phyloP scores from a whole-genome alignment of 2,113 vertebrate species.

The Cisticola juncidis region DNA sequence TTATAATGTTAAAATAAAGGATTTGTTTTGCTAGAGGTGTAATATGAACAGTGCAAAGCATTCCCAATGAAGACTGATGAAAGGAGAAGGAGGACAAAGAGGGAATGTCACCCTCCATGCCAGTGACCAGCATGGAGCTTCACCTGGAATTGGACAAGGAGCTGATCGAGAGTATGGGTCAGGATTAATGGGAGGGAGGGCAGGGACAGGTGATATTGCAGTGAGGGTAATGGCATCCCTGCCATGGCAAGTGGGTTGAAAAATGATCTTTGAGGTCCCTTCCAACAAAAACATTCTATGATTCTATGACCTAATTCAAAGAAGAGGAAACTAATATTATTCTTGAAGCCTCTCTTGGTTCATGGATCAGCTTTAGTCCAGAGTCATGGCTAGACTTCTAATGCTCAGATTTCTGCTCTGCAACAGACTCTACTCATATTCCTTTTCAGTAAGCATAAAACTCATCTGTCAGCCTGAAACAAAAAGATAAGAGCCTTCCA shows the following conservation, averaged over 20 bases:
- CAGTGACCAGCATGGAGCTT: neutral
- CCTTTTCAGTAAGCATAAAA: neutral
- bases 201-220: neutral
- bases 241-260: neutral
- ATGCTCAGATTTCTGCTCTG: neutral
- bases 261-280: neutral
- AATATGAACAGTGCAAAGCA: neutral
- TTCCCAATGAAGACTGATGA: neutral
- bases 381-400: neutral
- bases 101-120: neutral
- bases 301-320: neutral
- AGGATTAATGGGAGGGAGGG: neutral
- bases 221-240: neutral
- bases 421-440: neutral
- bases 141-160: neutral
- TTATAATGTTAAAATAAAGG: neutral
- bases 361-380: neutral
- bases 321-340: neutral
- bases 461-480: neutral
- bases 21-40: neutral
- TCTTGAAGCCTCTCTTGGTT: neutral
- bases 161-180: neutral
- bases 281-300: neutral
- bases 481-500: slow-evolving; percentile 13
- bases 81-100: neutral